Evolutionary conservation across 92 coral and sea anemone species (phyloP), one percentile per base, ranked within the genome.

Genomic region (Actinernus sp.): DNA sequence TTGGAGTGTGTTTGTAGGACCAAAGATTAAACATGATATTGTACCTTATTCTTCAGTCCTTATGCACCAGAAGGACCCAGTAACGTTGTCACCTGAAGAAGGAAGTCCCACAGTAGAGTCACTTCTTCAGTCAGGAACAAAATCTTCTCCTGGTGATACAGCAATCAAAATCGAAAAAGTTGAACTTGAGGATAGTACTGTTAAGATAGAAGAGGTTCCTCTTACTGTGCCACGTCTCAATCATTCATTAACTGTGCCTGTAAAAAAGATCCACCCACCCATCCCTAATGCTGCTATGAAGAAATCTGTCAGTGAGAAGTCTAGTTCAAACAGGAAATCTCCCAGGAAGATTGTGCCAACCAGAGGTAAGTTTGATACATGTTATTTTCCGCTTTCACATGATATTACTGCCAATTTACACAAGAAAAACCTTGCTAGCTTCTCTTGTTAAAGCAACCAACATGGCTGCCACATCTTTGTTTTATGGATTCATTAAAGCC

Each of bases 181-280:
- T 60, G 95, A 95, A 47, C 56, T 93, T 4, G 89, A 87, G 55
- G 88, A 70, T 21, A 76, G 67, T 40, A 69, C 84, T 20, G 99
- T 95, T 2, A 95, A 95, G 72, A 90, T 95, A 57, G 99, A 95
- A 52, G 99, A 95, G 79, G 96, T 84, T 21, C 99, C 98, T 2
- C 25, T 92, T 20, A 69, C 89, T 0, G 95, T 85, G 98, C 96
- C 89, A 34, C 66, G 66, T 25, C 53, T 76, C 17, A 91, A 93
- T 61, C 97, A 90, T 52, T 52, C 58, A 16, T 40, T 28, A 41
- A 60, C 88, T 7, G 53, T 68, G 2, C 34, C 84, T 19, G 17
- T 50, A 31, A 62, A 70, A 19, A 51, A 61, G 23, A 43, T 62
- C n/a, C 77, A 71, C 26, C 24, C 68, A 33, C 30, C 30, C 8